Conservation (phyloP, 2,113 vertebrate species). For the Anhinga anhinga region DNA sequence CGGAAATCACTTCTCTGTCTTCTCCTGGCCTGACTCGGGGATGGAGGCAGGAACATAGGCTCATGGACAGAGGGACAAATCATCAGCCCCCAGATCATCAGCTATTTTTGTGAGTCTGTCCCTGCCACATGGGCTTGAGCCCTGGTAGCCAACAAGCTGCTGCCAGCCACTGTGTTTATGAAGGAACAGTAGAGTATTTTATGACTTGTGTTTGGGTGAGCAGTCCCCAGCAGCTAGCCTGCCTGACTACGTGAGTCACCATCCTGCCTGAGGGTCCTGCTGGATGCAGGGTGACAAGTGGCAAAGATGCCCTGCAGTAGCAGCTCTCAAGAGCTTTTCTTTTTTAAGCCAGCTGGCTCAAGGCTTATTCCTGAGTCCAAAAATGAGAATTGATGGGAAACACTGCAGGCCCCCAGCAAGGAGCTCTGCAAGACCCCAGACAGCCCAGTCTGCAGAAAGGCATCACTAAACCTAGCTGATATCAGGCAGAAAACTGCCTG, state of each 20-base stretch:
- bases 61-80: not conserved
- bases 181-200: not conserved
- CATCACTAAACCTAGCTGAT: not conserved
- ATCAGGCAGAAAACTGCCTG: not conserved
- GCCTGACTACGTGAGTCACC: not conserved
- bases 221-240: not conserved
- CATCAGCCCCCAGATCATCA: not conserved
- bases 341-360: not conserved
- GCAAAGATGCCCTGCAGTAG: not conserved
- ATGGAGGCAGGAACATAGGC: not conserved
- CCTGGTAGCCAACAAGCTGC: not conserved
- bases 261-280: not conserved
- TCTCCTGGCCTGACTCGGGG: not conserved
- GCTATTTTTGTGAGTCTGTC: not conserved
- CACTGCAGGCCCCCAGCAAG: not conserved
- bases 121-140: not conserved
- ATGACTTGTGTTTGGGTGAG: not conserved
- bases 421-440: not conserved
- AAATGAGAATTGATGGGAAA: not conserved
- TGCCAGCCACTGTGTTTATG: not conserved
- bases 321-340: not conserved
- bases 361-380: not conserved
- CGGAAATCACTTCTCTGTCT: not conserved
- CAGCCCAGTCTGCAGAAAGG: not conserved
- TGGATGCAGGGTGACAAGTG: not conserved